These are phyloP conservation scores for Stenichneumon culpator DNA, from an alignment of 2,888 invertebrate genomes.

Conservation along the genomic window DNA sequence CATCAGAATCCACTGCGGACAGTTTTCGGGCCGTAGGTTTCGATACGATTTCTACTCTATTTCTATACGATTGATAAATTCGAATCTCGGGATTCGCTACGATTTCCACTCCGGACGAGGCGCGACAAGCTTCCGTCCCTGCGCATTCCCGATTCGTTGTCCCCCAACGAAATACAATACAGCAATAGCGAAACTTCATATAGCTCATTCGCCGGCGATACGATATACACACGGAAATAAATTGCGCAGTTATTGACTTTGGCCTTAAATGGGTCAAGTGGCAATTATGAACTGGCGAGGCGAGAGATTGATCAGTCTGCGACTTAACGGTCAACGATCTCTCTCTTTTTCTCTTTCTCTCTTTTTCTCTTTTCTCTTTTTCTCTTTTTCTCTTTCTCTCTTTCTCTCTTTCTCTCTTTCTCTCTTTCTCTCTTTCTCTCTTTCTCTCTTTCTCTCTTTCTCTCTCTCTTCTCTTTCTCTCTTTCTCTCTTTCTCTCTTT, in stretches of 20 bases:
- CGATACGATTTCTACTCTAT: neutral
- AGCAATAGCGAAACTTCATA: conserved; percentile 1
- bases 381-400: conserved; percentile 8
- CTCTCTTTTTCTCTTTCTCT: conserved; percentile 20
- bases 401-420: neutral
- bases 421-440: too few species aligned
- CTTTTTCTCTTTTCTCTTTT: conserved; percentile 15
- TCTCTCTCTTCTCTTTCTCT: too few species aligned
- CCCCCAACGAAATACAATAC: neutral
- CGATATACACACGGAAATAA: conserved; percentile 58
- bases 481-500: too few species aligned
- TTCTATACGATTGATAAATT: neutral
- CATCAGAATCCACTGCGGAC: neutral
- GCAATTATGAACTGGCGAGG: conserved; percentile 66
- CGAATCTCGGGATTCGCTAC: neutral
- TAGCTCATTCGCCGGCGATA: neutral
- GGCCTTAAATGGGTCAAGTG: conserved; percentile 69
- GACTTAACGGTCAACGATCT: conserved; percentile 68
- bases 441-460: too few species aligned
- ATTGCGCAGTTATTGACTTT: conserved; percentile 58
- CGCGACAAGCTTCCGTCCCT: neutral
- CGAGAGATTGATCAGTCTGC: conserved; percentile 52
- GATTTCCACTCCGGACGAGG: neutral
- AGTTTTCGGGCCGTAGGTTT: neutral
- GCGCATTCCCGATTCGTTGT: too few species aligned